Conservation (phyloP, 1,140 invertebrate species). For the Nylanderia fulva region DNA sequence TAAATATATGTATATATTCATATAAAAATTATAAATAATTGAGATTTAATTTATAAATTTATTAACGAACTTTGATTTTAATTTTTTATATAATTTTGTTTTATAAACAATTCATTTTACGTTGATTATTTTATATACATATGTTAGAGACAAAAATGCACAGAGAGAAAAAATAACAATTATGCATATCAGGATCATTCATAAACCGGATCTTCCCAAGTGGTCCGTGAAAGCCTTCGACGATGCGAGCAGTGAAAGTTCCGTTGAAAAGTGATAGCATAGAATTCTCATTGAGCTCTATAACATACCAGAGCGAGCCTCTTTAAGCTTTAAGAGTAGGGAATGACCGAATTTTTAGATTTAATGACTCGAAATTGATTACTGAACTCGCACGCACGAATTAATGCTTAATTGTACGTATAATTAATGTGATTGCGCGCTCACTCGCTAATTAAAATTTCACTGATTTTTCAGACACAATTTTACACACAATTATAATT, state of each 20-base stretch:
- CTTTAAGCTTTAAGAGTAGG: too few species aligned
- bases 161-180: constrained; percentile 59
- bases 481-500: neutral
- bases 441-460: too few species aligned
- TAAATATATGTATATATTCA: neutral
- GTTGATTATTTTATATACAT: neutral
- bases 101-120: neutral
- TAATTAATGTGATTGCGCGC: neutral
- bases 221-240: constrained; percentile 81
- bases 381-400: constrained; percentile 67
- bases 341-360: constrained; percentile 22
- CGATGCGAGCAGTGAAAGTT: constrained; percentile 82
- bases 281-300: too few species aligned
- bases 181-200: constrained; percentile 73
- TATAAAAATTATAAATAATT: neutral
- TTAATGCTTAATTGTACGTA: neutral
- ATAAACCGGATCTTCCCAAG: constrained; percentile 80
- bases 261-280: constrained; percentile 84
- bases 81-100: neutral
- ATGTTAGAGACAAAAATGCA: neutral
- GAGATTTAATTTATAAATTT: neutral
- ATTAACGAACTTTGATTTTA: neutral
- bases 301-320: too few species aligned
- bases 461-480: neutral
- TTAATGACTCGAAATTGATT: constrained; percentile 77